Evolutionary conservation across 2,113 vertebrate genomes (phyloP).

Genomic region (Sebastes schlegelii): DNA sequence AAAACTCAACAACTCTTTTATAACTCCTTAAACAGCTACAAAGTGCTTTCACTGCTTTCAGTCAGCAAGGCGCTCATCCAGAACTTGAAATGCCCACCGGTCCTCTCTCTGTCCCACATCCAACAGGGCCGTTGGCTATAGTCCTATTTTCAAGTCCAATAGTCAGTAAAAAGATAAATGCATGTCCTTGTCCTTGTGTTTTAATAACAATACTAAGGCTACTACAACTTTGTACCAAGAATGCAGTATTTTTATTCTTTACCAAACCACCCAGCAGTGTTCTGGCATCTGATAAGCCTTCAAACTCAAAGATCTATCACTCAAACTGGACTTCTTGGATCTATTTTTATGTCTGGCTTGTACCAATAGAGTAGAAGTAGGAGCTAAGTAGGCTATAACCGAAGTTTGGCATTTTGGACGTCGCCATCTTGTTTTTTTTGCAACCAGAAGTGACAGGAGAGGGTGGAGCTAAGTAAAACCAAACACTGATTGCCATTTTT

Average conservation of each 20-base stretch:
- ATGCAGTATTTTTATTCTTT: too few relatives aligned
- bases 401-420: too few relatives aligned
- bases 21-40: constrained; percentile 58
- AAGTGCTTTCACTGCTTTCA: constrained; percentile 45
- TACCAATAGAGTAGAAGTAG: neutral
- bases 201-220: neutral
- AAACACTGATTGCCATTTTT: too few relatives aligned
- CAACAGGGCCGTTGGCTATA: neutral
- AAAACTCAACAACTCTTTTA: constrained; percentile 63
- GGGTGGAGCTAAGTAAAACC: too few relatives aligned
- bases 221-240: too few relatives aligned
- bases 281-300: neutral
- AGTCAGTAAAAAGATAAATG: neutral
- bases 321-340: neutral
- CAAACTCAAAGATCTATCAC: neutral
- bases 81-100: neutral
- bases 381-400: too few relatives aligned
- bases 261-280: neutral
- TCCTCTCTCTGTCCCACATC: neutral
- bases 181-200: neutral
- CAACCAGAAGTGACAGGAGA: too few relatives aligned
- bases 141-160: too few relatives aligned
- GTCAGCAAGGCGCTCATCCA: constrained; percentile 22
- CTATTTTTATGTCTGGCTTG: neutral
- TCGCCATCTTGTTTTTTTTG: too few relatives aligned